These are phyloP conservation scores for Geophilus truncorum DNA, from an alignment of 2,888 invertebrate species.

Conservation along the genomic window DNA sequence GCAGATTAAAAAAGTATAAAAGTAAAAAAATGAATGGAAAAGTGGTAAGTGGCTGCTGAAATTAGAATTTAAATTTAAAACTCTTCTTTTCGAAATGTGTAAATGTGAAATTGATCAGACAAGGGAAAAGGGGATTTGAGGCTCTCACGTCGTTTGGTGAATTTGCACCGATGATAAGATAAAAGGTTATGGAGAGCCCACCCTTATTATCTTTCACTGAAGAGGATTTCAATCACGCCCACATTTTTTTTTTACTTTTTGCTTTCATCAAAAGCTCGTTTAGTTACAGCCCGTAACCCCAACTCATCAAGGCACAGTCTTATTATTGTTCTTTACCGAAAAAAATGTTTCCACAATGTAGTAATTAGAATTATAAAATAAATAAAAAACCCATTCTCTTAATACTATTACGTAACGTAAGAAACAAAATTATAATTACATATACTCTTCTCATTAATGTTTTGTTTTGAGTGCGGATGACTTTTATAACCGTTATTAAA, in stretches of 20 bases:
- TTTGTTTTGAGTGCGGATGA: neutral
- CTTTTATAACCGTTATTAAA: neutral
- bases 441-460: too few species aligned
- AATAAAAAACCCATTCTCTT: neutral
- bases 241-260: conserved; percentile 25
- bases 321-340: neutral
- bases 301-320: neutral
- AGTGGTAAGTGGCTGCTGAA: neutral
- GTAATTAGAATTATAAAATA: neutral
- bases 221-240: conserved; percentile 23
- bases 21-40: neutral
- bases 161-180: conserved; percentile 25
- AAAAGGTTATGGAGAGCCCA: conserved; percentile 27
- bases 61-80: conserved; percentile 27
- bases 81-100: neutral
- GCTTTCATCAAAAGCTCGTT: conserved; percentile 33
- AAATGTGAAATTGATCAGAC: conserved; percentile 27
- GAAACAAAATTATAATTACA: too few species aligned
- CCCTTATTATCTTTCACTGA: conserved; percentile 28
- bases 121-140: conserved; percentile 12
- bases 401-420: neutral
- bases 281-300: conserved; percentile 16
- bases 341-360: neutral
- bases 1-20: neutral
- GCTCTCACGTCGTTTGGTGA: conserved; percentile 19